A percentile compares a stretch with the other conserved stretches of the same genome.
These are phyloP conservation scores for Pinna nobilis DNA, from an alignment of 1,140 invertebrate genomes.

Conservation along the genomic window DNA sequence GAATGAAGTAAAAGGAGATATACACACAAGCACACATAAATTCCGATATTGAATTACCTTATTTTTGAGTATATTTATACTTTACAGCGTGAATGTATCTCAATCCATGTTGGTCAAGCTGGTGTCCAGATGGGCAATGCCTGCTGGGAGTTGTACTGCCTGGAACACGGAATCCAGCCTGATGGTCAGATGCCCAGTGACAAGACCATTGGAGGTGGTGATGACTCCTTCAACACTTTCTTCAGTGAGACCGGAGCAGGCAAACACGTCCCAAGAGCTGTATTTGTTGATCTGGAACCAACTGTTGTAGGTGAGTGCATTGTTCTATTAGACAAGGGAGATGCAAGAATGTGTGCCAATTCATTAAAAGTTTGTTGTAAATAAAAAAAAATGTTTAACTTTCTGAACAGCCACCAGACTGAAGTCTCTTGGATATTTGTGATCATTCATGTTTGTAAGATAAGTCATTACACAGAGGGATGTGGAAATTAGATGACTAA, in stretches of 20 bases:
- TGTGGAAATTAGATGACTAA: no score
- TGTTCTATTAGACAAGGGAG: conserved; percentile 45
- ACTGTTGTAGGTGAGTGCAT: conserved; percentile 73
- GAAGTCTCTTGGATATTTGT: no score
- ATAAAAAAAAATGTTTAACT: no score
- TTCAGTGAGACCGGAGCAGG: conserved; percentile 57
- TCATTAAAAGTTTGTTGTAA: no score
- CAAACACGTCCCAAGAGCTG: conserved; percentile 80
- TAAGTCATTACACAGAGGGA: no score
- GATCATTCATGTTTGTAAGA: no score
- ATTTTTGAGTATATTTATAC: no score
- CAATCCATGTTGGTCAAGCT: conserved; percentile 90
- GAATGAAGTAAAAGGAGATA: no score
- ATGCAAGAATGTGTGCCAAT: no score
- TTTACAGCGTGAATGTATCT: conserved; percentile 83
- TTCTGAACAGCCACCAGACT: no score
- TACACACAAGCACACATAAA: no score
- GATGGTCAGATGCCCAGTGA: conserved; percentile 80
- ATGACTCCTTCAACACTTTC: conserved; percentile 59
- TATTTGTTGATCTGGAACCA: conserved; percentile 59
- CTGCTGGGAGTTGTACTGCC: conserved; percentile 70
- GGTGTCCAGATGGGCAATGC: conserved; percentile 92
- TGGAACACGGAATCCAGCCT: conserved; percentile 90
- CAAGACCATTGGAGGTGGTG: conserved; percentile 49
- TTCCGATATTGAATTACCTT: no score